These are phyloP conservation scores for Scaptomyza hsui DNA, from an alignment of 1,140 invertebrate genomes.

Conservation along the genomic window DNA sequence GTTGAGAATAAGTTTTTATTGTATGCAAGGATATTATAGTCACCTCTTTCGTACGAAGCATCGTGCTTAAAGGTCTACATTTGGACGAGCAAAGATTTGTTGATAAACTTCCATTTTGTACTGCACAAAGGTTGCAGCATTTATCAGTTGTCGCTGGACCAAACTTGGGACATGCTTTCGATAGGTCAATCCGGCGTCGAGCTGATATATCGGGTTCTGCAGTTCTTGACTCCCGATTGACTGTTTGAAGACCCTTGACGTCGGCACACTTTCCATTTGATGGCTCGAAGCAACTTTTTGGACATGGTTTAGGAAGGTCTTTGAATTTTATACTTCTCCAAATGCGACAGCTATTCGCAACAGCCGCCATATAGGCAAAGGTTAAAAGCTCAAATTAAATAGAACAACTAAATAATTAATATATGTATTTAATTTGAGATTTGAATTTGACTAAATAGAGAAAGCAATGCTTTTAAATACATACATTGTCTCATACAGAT, in stretches of 20 bases:
- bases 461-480: neutral
- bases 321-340: neutral
- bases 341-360: slow-evolving; percentile 6
- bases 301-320: neutral
- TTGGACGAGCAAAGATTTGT: slow-evolving; percentile 7
- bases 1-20: neutral
- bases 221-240: neutral
- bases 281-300: slow-evolving; percentile 7
- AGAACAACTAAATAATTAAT: neutral
- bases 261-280: neutral
- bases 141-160: neutral
- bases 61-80: slow-evolving; percentile 3
- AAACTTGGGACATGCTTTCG: neutral
- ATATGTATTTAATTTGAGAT: neutral
- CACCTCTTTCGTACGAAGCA: slow-evolving; percentile 3
- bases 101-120: neutral
- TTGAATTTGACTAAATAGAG: neutral
- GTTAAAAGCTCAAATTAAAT: neutral
- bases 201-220: neutral
- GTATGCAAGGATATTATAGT: too few species aligned
- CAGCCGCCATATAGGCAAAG: slow-evolving; percentile 1
- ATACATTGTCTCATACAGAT: neutral
- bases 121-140: neutral
- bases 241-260: neutral
- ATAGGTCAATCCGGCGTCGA: neutral